These are phyloP conservation scores for Leptinotarsa lineolata DNA, from an alignment of 1,140 invertebrate species.

Conservation along the genomic window DNA sequence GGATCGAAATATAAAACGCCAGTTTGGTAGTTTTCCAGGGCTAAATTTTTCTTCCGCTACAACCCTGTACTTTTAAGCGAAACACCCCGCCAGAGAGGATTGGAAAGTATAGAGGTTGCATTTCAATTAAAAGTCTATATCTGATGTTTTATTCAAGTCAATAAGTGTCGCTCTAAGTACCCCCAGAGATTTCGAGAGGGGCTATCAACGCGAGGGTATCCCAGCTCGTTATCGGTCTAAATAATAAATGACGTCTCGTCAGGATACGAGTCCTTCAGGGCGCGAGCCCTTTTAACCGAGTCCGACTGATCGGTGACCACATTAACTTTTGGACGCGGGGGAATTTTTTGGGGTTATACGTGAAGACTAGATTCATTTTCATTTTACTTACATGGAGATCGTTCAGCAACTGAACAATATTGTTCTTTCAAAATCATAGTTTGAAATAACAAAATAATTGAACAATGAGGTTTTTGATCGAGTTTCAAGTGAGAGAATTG, in stretches of 20 bases:
- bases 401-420: no score
- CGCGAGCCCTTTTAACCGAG: slow-evolving; percentile 33
- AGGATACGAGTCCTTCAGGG: slow-evolving; percentile 32
- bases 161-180: slow-evolving; percentile 27
- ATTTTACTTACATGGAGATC: no score
- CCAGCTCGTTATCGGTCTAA: slow-evolving; percentile 49
- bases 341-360: background rate
- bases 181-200: slow-evolving; percentile 34
- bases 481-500: no score
- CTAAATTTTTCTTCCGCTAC: no score
- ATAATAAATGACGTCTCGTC: slow-evolving; percentile 51
- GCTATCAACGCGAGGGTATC: slow-evolving; percentile 46
- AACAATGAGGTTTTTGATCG: no score
- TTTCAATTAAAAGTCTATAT: slow-evolving; percentile 48
- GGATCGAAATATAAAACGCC: no score
- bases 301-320: slow-evolving; percentile 34
- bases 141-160: slow-evolving; percentile 47
- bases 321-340: slow-evolving; percentile 35
- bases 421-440: no score
- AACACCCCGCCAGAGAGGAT: background rate
- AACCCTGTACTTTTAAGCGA: no score
- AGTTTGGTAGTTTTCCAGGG: no score
- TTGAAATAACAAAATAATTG: no score
- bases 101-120: slow-evolving; percentile 35
- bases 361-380: background rate